phyloP scores from a whole-genome alignment of 2,797 vertebrate genomes.

The Coilia nasus region DNA sequence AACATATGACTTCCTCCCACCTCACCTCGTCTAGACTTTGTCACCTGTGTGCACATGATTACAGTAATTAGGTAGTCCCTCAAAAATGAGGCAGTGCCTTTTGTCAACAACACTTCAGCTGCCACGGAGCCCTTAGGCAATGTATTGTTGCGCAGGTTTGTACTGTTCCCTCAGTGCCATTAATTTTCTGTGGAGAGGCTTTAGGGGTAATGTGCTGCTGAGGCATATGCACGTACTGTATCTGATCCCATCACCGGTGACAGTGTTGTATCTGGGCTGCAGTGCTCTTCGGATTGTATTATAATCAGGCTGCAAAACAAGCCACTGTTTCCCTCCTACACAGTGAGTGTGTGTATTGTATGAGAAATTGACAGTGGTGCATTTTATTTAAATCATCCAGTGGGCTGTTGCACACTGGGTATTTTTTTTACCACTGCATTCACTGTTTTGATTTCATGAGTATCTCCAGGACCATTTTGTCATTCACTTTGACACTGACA shows the following conservation, averaged over 20 bases:
- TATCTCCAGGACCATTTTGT: background rate
- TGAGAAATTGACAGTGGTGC: conserved; percentile 46
- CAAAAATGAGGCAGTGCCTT: conserved; percentile 52
- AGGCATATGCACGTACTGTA: conserved; percentile 43
- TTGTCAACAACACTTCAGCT: conserved; percentile 67
- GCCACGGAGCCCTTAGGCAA: conserved; percentile 58
- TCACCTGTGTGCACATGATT: conserved; percentile 53
- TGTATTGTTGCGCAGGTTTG: conserved; percentile 52
- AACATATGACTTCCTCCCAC: conserved; percentile 46
- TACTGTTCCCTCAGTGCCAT: conserved; percentile 33
- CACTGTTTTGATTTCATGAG: background rate
- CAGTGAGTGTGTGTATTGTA: conserved; percentile 56
- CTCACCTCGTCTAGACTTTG: conserved; percentile 48
- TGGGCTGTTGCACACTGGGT: conserved; percentile 9
- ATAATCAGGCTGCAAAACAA: conserved; percentile 44
- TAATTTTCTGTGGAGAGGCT: background rate
- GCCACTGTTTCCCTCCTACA: conserved; percentile 57
- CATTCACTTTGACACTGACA: background rate
- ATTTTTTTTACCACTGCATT: background rate
- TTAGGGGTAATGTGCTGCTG: conserved; percentile 34
- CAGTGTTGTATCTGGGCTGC: background rate
- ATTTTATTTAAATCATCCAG: conserved; percentile 27
- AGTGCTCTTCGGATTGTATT: background rate
- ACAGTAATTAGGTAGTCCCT: conserved; percentile 67
- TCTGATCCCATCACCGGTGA: too few relatives aligned